Conservation (phyloP, 2,888 invertebrate genomes). For the Drepana falcataria region DNA sequence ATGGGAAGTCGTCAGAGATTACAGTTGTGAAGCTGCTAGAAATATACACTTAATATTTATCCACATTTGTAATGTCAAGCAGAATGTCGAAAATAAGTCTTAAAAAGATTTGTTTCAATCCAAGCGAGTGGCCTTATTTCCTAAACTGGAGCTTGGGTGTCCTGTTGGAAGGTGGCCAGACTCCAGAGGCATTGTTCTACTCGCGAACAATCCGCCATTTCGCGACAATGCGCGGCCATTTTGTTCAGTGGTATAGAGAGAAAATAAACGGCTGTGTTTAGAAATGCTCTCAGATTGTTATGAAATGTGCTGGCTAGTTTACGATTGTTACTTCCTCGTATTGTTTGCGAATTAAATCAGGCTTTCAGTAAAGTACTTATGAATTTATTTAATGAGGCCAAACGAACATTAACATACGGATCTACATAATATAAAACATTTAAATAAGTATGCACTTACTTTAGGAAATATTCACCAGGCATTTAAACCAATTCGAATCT, state of each 20-base stretch:
- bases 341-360: neutral
- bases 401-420: too few species aligned
- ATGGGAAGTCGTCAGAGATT: too few species aligned
- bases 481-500: too few species aligned
- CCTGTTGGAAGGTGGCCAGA: conserved; percentile 31
- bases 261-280: conserved; percentile 14
- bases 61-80: too few species aligned
- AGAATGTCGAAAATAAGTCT: conserved; percentile 9
- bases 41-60: too few species aligned
- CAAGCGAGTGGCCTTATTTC: conserved; percentile 30
- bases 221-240: conserved; percentile 34
- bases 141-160: conserved; percentile 18
- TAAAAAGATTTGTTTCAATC: conserved; percentile 12
- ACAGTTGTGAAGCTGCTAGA: too few species aligned
- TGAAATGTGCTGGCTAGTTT: conserved; percentile 3
- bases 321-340: neutral
- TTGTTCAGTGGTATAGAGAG: conserved; percentile 23
- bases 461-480: too few species aligned
- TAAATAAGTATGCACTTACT: too few species aligned
- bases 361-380: too few species aligned
- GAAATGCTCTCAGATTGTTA: conserved; percentile 9
- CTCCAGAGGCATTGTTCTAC: conserved; percentile 31
- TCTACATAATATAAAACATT: too few species aligned
- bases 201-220: conserved; percentile 19
- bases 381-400: too few species aligned